Percentiles rank a stretch among this genome's conserved stretches.
phyloP scores from a whole-genome alignment of 2,797 vertebrate genomes.

The Lophotriccus pileatus region DNA sequence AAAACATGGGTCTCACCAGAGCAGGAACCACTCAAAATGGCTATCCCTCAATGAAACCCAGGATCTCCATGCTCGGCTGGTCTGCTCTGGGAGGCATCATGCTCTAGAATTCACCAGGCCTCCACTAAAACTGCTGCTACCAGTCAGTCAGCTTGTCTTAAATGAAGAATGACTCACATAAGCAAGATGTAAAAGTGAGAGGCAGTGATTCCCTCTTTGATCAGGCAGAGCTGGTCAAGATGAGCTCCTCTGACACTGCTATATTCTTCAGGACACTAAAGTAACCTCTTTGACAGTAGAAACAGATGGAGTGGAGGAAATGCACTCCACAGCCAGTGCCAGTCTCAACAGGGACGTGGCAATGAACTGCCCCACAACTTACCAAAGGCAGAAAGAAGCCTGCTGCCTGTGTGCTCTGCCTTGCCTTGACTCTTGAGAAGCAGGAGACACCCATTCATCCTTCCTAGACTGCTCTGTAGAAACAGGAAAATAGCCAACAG shows the following conservation, averaged over 20 bases:
- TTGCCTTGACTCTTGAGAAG: background rate
- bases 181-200: background rate
- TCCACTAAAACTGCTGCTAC: background rate
- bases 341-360: background rate
- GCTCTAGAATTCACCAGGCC: background rate
- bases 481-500: background rate
- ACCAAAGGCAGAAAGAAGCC: background rate
- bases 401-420: background rate
- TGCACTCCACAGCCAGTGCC: accelerated
- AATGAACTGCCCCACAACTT: background rate
- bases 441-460: background rate
- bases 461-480: background rate
- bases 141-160: background rate
- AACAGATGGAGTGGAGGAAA: background rate
- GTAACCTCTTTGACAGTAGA: background rate
- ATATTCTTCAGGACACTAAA: background rate
- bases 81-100: background rate
- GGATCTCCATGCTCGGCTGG: background rate
- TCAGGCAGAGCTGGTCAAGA: background rate
- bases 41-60: background rate
- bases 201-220: background rate
- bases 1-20: background rate
- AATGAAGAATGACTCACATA: background rate
- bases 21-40: background rate
- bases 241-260: background rate